Percentiles rank a stretch among this genome's conserved stretches.
These are phyloP conservation scores for Caenorhabditis elegans DNA, from an alignment of 1,140 invertebrate genomes.

Conservation along the genomic window DNA sequence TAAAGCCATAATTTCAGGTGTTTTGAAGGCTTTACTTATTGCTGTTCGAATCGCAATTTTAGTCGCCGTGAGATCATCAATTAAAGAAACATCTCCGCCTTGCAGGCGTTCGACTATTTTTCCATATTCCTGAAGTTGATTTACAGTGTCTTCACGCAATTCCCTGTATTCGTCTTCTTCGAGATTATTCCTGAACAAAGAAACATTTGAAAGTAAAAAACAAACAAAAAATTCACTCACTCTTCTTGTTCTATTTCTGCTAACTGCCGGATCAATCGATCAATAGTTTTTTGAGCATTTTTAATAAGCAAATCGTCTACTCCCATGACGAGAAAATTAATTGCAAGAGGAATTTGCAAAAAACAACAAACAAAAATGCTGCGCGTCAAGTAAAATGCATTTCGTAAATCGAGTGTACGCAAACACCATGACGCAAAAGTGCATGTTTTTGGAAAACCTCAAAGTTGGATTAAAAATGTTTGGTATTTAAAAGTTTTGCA, in stretches of 20 bases:
- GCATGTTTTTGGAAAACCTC: too few species aligned
- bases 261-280: constrained; percentile 75
- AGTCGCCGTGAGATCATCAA: constrained; percentile 74
- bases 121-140: constrained; percentile 70
- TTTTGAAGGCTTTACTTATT: constrained; percentile 78
- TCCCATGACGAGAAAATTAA: neutral
- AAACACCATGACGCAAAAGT: neutral
- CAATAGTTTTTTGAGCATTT: constrained; percentile 77
- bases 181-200: constrained; percentile 72
- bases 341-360: neutral
- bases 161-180: constrained; percentile 75
- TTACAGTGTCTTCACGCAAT: constrained; percentile 75
- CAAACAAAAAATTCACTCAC: constrained; percentile 66
- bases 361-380: neutral
- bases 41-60: constrained; percentile 77
- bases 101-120: constrained; percentile 66
- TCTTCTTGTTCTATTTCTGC: constrained; percentile 76
- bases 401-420: neutral
- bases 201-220: neutral
- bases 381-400: neutral
- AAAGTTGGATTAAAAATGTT: too few species aligned
- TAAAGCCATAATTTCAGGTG: constrained; percentile 77
- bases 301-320: constrained; percentile 69
- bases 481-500: too few species aligned
- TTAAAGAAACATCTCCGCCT: constrained; percentile 75